Percentiles rank a stretch among this genome's conserved stretches.
Evolutionary conservation across 2,113 vertebrate species (phyloP).

Genomic region (Chaenocephalus aceratus): DNA sequence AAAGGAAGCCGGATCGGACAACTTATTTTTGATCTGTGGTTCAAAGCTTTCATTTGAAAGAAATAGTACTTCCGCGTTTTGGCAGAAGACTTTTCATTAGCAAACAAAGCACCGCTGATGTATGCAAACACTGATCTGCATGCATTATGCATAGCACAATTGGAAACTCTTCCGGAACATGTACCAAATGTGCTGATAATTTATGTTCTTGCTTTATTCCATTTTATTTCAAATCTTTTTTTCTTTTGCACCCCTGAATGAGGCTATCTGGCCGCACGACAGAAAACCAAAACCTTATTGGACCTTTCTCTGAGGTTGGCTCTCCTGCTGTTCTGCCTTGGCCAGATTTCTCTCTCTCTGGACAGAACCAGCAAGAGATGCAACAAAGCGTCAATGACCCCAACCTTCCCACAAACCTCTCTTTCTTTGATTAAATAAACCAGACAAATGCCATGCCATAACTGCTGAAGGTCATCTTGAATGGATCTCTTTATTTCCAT

Average conservation of each 20-base stretch:
- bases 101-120: too few relatives aligned
- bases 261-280: too few relatives aligned
- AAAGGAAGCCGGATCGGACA: background rate
- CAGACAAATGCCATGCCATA: conserved; percentile 1
- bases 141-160: background rate
- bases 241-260: background rate
- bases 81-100: background rate
- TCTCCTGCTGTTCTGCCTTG: background rate
- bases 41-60: background rate
- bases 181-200: background rate
- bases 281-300: background rate
- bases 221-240: background rate
- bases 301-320: background rate
- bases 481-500: background rate
- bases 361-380: background rate
- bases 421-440: background rate
- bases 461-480: conserved; percentile 18
- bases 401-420: conserved; percentile 11
- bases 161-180: background rate
- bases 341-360: background rate
- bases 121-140: background rate
- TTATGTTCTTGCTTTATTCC: background rate
- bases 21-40: background rate
- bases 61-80: background rate
- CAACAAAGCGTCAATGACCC: background rate